Evolutionary conservation across 2,888 invertebrate species (phyloP), one percentile per base, ranked within the genome.

Genomic region (Acrocera orbiculus): DNA sequence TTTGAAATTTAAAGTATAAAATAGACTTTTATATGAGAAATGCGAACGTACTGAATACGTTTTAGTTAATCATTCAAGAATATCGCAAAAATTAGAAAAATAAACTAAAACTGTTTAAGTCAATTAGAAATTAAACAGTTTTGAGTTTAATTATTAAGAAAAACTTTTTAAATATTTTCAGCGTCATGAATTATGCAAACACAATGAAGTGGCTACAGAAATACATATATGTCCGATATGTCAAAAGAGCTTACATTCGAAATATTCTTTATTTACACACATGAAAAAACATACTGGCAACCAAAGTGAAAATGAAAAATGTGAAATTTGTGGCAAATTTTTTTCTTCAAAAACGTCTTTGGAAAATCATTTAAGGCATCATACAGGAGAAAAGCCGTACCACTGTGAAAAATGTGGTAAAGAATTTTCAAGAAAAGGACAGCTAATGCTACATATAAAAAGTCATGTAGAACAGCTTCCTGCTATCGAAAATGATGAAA

Each of bases 241-340:
- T 24, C 43, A 47, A 14, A 42, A 46, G 16, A 40, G 45, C 9
- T 42, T 52, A 10, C 40, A 43, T 2, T 47, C 48, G 1, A 51
- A 49, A 38, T 41, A 43, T 37, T 44, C 47, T 1, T 36, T 52
- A 10, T 40, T 45, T 10, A 40, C 42, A 4, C 53, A 54, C 32
- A 47, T 52, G 47, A 50, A 46, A 34, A 47, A 48, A 27, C 53
- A 54, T 35, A 19, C 44, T 1, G 42, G 34, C 8, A 19, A 36
- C 44, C 46, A 73, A 71, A 17, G 23, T 2, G 19, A 19, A 17
- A 20, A 9, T 11, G 10, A 39, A 14, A 65, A 65, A 31, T 58
- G 58, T 34, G 51, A 37, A 25, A 17, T 34, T 8, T 42, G 42
- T 30, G 39, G 38, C 10, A 36, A 35, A 25, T 13, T 15, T 13